Evolutionary conservation across 2,888 invertebrate genomes (phyloP).

Genomic region (Cheilosia vulpina): DNA sequence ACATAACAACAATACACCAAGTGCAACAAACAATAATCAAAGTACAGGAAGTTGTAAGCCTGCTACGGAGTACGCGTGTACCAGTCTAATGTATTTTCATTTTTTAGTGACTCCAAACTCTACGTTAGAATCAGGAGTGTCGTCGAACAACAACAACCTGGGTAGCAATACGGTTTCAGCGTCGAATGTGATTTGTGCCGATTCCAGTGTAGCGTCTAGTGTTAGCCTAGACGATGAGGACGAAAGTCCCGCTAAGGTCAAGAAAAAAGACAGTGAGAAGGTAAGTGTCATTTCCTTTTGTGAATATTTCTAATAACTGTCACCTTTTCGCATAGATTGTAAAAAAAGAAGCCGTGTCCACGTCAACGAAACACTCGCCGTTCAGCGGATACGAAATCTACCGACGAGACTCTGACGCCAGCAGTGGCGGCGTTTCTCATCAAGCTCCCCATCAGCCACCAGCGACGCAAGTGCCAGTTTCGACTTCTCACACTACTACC

Average conservation of each 20-base stretch:
- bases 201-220: conserved; percentile 84
- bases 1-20: conserved; percentile 92
- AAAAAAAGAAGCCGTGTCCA: conserved; percentile 83
- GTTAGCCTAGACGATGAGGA: conserved; percentile 84
- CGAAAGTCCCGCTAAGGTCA: conserved; percentile 82
- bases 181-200: conserved; percentile 84
- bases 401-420: conserved; percentile 79
- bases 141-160: conserved; percentile 88
- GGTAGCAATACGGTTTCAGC: conserved; percentile 88
- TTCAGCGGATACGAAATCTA: conserved; percentile 81
- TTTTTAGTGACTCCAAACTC: conserved; percentile 83
- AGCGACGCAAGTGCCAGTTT: conserved; percentile 55
- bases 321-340: conserved; percentile 78
- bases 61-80: too few species aligned
- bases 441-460: conserved; percentile 75
- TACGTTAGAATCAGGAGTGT: conserved; percentile 82
- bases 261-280: conserved; percentile 83
- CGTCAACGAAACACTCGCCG: conserved; percentile 82
- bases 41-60: conserved; percentile 83
- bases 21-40: conserved; percentile 90
- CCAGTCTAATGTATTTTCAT: neutral
- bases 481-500: conserved; percentile 50
- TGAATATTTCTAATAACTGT: neutral
- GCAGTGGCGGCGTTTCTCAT: conserved; percentile 75
- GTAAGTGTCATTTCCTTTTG: conserved; percentile 75